Evolutionary conservation across 2,888 invertebrate genomes (phyloP).

Genomic region (Zygogramma bicolorata): DNA sequence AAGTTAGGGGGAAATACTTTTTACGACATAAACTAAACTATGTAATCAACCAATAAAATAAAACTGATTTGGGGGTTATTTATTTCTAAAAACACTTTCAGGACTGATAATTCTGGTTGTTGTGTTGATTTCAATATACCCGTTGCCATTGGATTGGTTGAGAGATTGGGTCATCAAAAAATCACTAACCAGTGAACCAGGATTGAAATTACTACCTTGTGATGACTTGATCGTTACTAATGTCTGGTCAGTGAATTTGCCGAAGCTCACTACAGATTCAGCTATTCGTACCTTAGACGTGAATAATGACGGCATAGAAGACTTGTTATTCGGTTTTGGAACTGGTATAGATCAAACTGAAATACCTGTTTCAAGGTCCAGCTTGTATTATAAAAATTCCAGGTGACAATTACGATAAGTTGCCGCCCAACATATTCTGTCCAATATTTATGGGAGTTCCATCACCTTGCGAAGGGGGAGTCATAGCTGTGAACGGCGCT

Average conservation of each 20-base stretch:
- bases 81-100: conserved; percentile 52
- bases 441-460: conserved; percentile 76
- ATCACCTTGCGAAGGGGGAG: conserved; percentile 79
- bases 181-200: conserved; percentile 43
- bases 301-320: conserved; percentile 77
- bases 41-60: not conserved
- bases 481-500: conserved; percentile 80
- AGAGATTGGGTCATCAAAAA: conserved; percentile 71
- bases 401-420: conserved; percentile 70
- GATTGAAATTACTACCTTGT: conserved; percentile 70
- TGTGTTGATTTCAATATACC: conserved; percentile 75
- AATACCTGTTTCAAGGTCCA: not conserved
- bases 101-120: conserved; percentile 75
- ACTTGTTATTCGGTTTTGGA: conserved; percentile 82
- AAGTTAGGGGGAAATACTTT: too few relatives aligned
- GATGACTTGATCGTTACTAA: conserved; percentile 71
- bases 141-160: conserved; percentile 73
- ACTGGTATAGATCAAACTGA: conserved; percentile 71
- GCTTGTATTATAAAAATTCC: not conserved
- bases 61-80: too few relatives aligned
- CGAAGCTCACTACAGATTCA: conserved; percentile 80
- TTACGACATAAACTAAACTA: too few relatives aligned
- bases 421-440: conserved; percentile 72
- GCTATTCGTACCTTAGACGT: conserved; percentile 79
- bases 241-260: conserved; percentile 77